Percentiles rank a stretch among this genome's conserved stretches.
Evolutionary conservation across 2,797 vertebrate genomes (phyloP).

Genomic region (Carapus acus): DNA sequence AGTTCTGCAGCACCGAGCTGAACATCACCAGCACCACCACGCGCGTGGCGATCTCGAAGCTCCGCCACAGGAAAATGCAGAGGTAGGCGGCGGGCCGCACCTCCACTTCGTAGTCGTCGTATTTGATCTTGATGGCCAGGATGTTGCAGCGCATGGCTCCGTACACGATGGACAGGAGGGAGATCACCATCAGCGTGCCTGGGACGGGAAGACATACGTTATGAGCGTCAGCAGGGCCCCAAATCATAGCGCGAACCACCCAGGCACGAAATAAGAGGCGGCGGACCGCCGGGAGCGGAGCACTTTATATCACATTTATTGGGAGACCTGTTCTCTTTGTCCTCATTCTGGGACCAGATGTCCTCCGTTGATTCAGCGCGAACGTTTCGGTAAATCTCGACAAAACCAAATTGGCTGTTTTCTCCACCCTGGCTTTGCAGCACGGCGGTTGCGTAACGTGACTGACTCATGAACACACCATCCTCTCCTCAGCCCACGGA

Average conservation of each 20-base stretch:
- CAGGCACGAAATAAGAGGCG: slow-evolving; percentile 37
- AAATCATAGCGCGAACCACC: slow-evolving; percentile 5
- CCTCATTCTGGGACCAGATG: slow-evolving; percentile 35
- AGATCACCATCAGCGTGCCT: slow-evolving; percentile 91
- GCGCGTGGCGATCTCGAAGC: slow-evolving; percentile 92
- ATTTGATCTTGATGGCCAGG: slow-evolving; percentile 95
- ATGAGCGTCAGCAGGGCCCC: neutral
- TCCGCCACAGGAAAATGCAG: slow-evolving; percentile 93
- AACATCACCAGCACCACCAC: slow-evolving; percentile 91
- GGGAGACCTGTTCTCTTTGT: slow-evolving; percentile 16
- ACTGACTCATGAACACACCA: slow-evolving; percentile 58
- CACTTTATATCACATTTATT: slow-evolving; percentile 15
- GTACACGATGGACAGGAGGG: slow-evolving; percentile 92
- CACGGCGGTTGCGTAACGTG: slow-evolving; percentile 48
- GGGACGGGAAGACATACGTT: slow-evolving; percentile 2
- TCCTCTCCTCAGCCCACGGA: slow-evolving; percentile 53
- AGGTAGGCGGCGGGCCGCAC: slow-evolving; percentile 85
- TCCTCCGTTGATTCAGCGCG: slow-evolving; percentile 27
- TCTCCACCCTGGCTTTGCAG: slow-evolving; percentile 21
- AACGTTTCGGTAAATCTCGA: slow-evolving; percentile 32
- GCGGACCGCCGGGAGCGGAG: slow-evolving; percentile 13
- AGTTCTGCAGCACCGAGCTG: slow-evolving; percentile 88
- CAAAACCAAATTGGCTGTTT: no score
- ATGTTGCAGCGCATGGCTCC: slow-evolving; percentile 97
- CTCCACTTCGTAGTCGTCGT: slow-evolving; percentile 88